Base-by-base conservation (phyloP, 92 coral and sea anemone species). In the Heliopora coerulea region DNA sequence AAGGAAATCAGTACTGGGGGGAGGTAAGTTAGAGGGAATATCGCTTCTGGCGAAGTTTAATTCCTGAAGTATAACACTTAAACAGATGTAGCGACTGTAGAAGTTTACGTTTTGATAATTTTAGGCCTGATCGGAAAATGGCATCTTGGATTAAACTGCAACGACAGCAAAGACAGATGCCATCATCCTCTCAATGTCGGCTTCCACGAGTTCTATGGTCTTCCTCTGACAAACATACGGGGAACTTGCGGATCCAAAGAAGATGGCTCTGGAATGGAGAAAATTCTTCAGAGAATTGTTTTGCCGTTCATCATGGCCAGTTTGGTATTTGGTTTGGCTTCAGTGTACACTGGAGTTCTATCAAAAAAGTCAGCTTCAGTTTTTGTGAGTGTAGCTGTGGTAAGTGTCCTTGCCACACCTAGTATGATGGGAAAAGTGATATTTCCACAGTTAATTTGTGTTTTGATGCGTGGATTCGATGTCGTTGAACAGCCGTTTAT, bases 61-160 rank as follows among this genome's bases (percentile, higher is more conserved):
- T n/a, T n/a, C n/a, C n/a, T n/a, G n/a, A n/a, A n/a, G n/a, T n/a
- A n/a, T n/a, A n/a, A n/a, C n/a, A n/a, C n/a, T n/a, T n/a, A n/a
- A n/a, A n/a, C n/a, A n/a, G n/a, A n/a, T n/a, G n/a, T n/a, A n/a
- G n/a, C n/a, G n/a, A n/a, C n/a, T n/a, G 42, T 37, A 37, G 6
- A 37, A 37, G 6, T 37, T 37, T 4, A 37, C 42, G 42, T 11
- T 11, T 37, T 37, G 4, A 37, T 37, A 4, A 37, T 37, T 37
- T 4, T 11, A 37, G 42, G 42, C 42, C 42, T 37, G 42, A 75
- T 91, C 14, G 97, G 97, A 26, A 91, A 91, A 56, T 91, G 97
- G 97, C 97, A 91, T 64, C 90, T 83, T 0, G 97, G 97, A n/a
- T 37, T 91, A 52, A 90, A 88, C 64, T 83, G 75, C 62, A 44